Conservation (phyloP, 2,113 vertebrate species). For the Thamnophis sirtalis region DNA sequence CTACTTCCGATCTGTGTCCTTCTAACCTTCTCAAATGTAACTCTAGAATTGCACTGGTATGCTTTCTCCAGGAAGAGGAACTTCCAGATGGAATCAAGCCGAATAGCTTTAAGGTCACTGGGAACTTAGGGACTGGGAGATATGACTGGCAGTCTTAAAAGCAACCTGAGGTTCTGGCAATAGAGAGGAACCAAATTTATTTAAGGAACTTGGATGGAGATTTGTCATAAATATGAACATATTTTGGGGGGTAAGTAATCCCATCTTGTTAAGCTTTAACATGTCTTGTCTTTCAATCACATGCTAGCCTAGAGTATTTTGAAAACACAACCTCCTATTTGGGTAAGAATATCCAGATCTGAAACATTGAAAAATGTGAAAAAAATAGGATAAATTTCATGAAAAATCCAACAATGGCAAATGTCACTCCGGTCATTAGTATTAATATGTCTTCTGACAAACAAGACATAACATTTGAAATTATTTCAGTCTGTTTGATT, state of each 20-base stretch:
- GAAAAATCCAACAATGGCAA: not conserved
- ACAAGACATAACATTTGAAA: not conserved
- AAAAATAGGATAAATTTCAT: not conserved
- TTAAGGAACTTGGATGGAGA: not conserved
- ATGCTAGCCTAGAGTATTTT: not conserved
- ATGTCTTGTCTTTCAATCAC: not conserved
- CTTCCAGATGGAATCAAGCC: constrained; percentile 43
- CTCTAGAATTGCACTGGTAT: constrained; percentile 44
- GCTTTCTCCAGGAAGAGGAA: constrained; percentile 35
- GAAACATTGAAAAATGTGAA: not conserved
- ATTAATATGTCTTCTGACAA: not conserved
- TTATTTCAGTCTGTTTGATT: not conserved
- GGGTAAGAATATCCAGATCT: not conserved
- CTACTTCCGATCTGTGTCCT: constrained; percentile 61
- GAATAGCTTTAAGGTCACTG: constrained; percentile 35
- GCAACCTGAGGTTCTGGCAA: not conserved
- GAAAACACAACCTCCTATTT: not conserved
- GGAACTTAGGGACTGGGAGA: not conserved
- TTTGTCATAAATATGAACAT: not conserved
- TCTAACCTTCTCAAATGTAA: constrained; percentile 69
- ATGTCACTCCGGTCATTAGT: not conserved
- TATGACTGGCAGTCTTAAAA: not conserved
- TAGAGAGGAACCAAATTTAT: not conserved
- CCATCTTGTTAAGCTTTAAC: not conserved
- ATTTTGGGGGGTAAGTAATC: constrained; percentile 14